Percentiles rank a stretch among this genome's conserved stretches.
Evolutionary conservation across 1,140 invertebrate genomes (phyloP).

Genomic region (Metaphire vulgaris): DNA sequence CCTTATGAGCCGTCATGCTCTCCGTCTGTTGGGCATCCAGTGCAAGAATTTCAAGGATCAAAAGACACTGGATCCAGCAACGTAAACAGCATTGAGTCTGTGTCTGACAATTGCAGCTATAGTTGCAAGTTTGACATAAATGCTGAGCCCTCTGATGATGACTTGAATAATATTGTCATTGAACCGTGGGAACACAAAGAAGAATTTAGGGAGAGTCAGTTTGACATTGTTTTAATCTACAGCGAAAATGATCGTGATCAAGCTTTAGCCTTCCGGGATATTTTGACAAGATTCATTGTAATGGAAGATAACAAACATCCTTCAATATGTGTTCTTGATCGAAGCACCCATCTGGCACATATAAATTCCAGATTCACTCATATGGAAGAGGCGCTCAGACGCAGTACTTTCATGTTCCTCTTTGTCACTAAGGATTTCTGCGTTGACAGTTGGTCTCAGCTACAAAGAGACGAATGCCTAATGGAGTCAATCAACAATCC

Average conservation of each 20-base stretch:
- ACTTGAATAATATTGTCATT: neutral
- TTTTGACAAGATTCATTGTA: neutral
- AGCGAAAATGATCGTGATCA: neutral
- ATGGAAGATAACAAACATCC: neutral
- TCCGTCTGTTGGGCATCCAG: neutral
- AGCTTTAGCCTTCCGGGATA: conserved; percentile 6
- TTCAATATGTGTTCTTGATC: conserved; percentile 2
- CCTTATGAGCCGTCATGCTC: neutral
- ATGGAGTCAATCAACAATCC: conserved; percentile 8
- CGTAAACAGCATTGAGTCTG: neutral
- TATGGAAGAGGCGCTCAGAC: neutral
- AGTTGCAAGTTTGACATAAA: neutral
- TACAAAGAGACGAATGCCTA: conserved; percentile 12
- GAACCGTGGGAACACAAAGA: neutral
- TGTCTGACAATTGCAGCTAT: neutral
- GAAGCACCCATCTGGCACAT: neutral
- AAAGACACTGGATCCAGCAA: neutral
- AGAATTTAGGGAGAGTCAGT: conserved; percentile 9
- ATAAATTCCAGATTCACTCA: neutral
- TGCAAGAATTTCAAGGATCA: neutral
- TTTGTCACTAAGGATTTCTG: conserved; percentile 7
- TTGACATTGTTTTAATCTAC: conserved; percentile 14
- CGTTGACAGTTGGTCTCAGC: conserved; percentile 3
- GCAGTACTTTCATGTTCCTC: conserved; percentile 17
- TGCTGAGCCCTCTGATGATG: too few relatives aligned